Base-by-base conservation (phyloP, 2,113 vertebrate species). In the Rhinoderma darwinii region DNA sequence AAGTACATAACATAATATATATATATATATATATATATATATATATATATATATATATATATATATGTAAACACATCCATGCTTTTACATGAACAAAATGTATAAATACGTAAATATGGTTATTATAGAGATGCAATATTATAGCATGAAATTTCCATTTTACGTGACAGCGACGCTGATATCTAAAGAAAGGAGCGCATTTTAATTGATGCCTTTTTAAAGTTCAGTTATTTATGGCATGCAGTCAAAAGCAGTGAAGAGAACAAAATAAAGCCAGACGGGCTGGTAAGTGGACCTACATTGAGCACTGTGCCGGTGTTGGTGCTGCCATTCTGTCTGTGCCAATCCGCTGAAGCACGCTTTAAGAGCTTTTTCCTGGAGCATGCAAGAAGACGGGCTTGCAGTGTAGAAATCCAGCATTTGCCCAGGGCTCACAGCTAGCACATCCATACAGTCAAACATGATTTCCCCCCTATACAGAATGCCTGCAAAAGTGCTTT, bases 391-490 rank as follows among this genome's bases (percentile, higher is more conserved):
- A 93, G 95, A 98, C 83, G 96, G 96, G 89, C 96, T 96, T 90
- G 96, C 93, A 76, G 95, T 94, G 95, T 96, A 97, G 92, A 97
- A 95, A 94, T 97, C 96, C 94, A 96, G 90, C 93, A 97, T 95
- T 89, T 97, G 96, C 91, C 93, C 96, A 56, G 96, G 94, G 91
- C 95, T 97, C 90, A 97, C 96, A 90, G 95, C 94, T 91, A 96
- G 95, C 88, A 98, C 95, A 92, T 98, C 97, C 96, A 98, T 94
- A 92, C 95, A 98, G 94, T 98, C 97, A 93, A 98, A 98, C 97
- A 98, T 98, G 95, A 92, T 95, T 95, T 90, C 94, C 90, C 92
- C 92, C 89, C 90, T 90, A 75, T 82, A 93, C 93, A 90, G 92
- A 92, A 90, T 87, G 92, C 90, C 93, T 94, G 94, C 90, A 91